Conservation (phyloP, 2,888 invertebrate genomes). For the Netelia inedita region DNA sequence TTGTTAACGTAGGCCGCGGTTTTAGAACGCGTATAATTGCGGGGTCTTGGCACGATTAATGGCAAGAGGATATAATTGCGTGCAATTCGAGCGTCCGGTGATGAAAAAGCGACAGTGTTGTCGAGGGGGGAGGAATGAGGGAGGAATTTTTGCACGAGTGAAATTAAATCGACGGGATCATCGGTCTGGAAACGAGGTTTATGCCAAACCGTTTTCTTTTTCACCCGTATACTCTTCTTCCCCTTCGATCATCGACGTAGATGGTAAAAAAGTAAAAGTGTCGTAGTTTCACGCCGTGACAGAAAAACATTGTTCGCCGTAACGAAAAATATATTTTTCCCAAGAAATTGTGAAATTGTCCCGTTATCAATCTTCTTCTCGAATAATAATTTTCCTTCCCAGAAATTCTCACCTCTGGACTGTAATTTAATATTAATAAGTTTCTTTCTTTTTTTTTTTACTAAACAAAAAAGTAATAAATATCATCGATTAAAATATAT, state of each 20-base stretch:
- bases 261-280: conserved; percentile 5
- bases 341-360: neutral
- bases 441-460: too few relatives aligned
- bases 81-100: neutral
- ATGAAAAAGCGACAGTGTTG: conserved; percentile 21
- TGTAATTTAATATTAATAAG: too few relatives aligned
- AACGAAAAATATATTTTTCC: neutral
- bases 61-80: neutral
- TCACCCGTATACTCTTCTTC: neutral
- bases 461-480: too few relatives aligned
- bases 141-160: conserved; percentile 12
- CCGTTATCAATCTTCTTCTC: neutral
- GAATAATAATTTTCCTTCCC: too few relatives aligned
- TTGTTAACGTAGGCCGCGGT: neutral
- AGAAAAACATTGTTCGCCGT: neutral
- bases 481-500: too few relatives aligned
- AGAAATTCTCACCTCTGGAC: too few relatives aligned
- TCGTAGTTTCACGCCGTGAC: neutral
- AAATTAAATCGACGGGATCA: conserved; percentile 41
- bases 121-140: neutral
- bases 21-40: too few relatives aligned
- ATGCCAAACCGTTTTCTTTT: neutral
- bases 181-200: neutral
- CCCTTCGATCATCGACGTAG: neutral
- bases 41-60: neutral